Evolutionary conservation across 2,113 vertebrate genomes (phyloP).

Genomic region (Stercorarius parasiticus): DNA sequence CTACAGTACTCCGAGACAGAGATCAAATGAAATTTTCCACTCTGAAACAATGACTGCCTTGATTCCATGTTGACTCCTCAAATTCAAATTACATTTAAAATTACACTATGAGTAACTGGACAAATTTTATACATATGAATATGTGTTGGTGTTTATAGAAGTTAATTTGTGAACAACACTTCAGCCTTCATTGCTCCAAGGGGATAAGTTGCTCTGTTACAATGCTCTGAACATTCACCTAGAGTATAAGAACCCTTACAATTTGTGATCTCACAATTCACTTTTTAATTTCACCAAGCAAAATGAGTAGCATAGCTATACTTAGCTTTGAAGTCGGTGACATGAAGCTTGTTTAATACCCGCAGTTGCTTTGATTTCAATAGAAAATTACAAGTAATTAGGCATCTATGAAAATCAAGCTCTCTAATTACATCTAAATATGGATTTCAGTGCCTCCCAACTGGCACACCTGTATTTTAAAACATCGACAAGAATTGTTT

Average conservation of each 20-base stretch:
- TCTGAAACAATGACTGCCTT: not conserved
- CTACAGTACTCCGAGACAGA: not conserved
- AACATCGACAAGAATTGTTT: not conserved
- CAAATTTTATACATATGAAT: not conserved
- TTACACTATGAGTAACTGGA: not conserved
- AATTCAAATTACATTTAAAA: slow-evolving; percentile 13
- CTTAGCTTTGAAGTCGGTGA: slow-evolving; percentile 17
- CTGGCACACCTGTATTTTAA: not conserved
- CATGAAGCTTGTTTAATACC: slow-evolving; percentile 16
- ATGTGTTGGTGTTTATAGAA: not conserved
- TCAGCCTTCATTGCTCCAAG: not conserved
- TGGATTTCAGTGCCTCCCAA: slow-evolving; percentile 4
- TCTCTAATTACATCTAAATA: slow-evolving; percentile 33
- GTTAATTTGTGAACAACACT: not conserved
- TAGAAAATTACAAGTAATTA: slow-evolving; percentile 16
- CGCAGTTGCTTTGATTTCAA: not conserved
- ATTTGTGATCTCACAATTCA: not conserved
- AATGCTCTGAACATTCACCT: not conserved
- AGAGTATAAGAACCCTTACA: not conserved
- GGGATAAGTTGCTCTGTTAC: not conserved
- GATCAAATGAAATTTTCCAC: not conserved
- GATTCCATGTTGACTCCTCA: not conserved
- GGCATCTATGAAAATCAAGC: slow-evolving; percentile 22
- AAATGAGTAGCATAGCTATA: not conserved
- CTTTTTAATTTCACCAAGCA: slow-evolving; percentile 3